phyloP scores from a whole-genome alignment of 1,140 invertebrate genomes.

The Caerostris darwini region DNA sequence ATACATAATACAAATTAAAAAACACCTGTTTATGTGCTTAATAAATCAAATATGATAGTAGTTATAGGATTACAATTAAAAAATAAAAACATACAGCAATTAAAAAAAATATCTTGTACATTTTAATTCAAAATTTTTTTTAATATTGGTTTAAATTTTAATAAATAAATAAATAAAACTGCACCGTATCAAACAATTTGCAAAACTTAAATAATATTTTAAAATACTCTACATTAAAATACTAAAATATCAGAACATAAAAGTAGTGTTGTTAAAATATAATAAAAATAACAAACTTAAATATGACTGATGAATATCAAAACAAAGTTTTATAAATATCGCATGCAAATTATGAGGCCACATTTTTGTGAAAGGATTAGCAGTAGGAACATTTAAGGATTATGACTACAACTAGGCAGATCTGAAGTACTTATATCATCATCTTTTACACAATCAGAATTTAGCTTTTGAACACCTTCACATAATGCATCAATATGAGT shows the following conservation, averaged over 20 bases:
- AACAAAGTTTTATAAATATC: neutral
- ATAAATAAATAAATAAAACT: too few species aligned
- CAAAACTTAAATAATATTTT: neutral
- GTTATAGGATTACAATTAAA: too few species aligned
- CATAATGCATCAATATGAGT: neutral
- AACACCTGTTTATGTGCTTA: too few species aligned
- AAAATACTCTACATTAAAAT: neutral
- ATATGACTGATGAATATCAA: neutral
- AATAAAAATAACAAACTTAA: neutral
- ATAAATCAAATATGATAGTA: too few species aligned
- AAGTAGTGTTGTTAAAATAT: neutral
- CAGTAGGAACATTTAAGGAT: neutral
- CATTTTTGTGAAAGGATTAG: neutral
- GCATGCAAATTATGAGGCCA: neutral
- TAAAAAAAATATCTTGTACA: too few species aligned
- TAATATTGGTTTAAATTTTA: too few species aligned
- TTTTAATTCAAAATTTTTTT: too few species aligned
- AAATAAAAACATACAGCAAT: too few species aligned
- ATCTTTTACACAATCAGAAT: neutral
- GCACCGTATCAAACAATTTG: too few species aligned
- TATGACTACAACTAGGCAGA: neutral
- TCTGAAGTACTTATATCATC: neutral
- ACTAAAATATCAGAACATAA: neutral
- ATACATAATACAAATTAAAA: too few species aligned
- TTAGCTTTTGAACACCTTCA: neutral